Evolutionary conservation across 2,113 vertebrate genomes (phyloP).

Genomic region (Motacilla alba): DNA sequence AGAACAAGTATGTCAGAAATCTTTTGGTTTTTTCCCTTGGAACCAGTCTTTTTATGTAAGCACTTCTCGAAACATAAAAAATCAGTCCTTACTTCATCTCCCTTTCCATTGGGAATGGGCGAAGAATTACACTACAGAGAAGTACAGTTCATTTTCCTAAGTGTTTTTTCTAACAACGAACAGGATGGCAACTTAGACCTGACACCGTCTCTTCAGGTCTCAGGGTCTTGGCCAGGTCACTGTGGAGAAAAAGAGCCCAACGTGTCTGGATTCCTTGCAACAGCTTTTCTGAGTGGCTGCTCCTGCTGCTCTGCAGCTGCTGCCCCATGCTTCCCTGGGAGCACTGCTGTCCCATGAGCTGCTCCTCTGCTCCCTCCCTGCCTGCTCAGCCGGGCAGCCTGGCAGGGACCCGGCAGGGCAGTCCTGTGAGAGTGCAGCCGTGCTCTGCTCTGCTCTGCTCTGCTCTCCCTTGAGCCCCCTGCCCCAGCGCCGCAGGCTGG

Average conservation of each 20-base stretch:
- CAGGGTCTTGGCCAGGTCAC: not conserved
- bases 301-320: not conserved
- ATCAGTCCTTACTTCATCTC: not conserved
- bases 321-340: not conserved
- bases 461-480: no score
- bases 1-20: not conserved
- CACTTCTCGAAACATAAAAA: slow-evolving; percentile 12
- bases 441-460: not conserved
- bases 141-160: not conserved
- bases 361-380: not conserved
- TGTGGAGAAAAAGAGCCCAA: not conserved
- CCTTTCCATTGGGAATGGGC: not conserved
- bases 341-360: not conserved
- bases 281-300: not conserved
- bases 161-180: not conserved
- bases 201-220: not conserved
- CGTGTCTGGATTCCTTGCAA: not conserved
- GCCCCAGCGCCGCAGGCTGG: rapidly evolving
- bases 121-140: not conserved
- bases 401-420: not conserved
- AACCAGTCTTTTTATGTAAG: not conserved
- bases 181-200: not conserved
- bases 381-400: not conserved
- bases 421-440: rapidly evolving
- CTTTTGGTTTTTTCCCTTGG: not conserved